Percentiles rank a stretch among this genome's conserved stretches.
phyloP scores from a whole-genome alignment of 2,888 invertebrate genomes.

The Phyllotreta cruciferae region DNA sequence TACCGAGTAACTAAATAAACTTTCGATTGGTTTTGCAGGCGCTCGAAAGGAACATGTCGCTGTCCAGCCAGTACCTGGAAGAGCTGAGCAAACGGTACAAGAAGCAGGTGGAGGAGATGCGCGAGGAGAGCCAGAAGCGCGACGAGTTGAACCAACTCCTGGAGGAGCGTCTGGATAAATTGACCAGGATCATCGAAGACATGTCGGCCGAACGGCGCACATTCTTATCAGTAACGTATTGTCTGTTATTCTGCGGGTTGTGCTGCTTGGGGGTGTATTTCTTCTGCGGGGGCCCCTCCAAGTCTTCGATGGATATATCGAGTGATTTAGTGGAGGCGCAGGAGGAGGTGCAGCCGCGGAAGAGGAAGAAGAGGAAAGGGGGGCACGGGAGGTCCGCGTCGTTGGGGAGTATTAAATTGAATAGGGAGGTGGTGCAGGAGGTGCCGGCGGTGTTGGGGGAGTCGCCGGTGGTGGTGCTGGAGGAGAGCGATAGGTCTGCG shows the following conservation, averaged over 20 bases:
- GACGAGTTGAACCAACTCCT: slow-evolving; percentile 72
- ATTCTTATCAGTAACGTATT: slow-evolving; percentile 68
- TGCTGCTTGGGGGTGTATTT: slow-evolving; percentile 63
- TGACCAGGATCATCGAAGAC: slow-evolving; percentile 68
- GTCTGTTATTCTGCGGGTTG: slow-evolving; percentile 63
- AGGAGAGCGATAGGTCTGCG: slow-evolving; percentile 56
- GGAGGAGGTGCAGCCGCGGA: slow-evolving; percentile 37
- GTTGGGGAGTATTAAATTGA: slow-evolving; percentile 33
- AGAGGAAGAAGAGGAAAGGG: slow-evolving; percentile 40
- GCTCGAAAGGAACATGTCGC: slow-evolving; percentile 94
- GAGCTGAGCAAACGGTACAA: slow-evolving; percentile 95
- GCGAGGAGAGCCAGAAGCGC: slow-evolving; percentile 76
- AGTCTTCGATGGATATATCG: slow-evolving; percentile 65
- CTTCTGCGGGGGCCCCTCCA: slow-evolving; percentile 52
- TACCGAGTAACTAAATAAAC: neutral
- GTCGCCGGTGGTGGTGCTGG: slow-evolving; percentile 48
- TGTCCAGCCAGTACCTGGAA: slow-evolving; percentile 95
- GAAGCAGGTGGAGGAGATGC: slow-evolving; percentile 94
- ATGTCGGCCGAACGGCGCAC: slow-evolving; percentile 70
- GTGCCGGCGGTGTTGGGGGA: slow-evolving; percentile 57
- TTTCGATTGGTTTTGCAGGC: slow-evolving; percentile 64
- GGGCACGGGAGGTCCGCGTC: slow-evolving; percentile 33
- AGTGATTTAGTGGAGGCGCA: slow-evolving; percentile 67
- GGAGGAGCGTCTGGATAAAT: slow-evolving; percentile 69
- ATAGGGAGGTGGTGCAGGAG: slow-evolving; percentile 45